Percentiles rank a stretch among this genome's conserved stretches.
Evolutionary conservation across 2,113 vertebrate genomes (phyloP).

Genomic region (Bos taurus): ARS-UCD2.0 NC_037336.1:16096001-16096500

Average conservation of each 20-base stretch:
- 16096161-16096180: background rate
- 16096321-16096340: background rate
- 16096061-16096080: accelerated
- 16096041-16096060: accelerated
- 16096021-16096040: background rate
- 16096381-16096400: background rate
- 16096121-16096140: background rate
- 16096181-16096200: background rate
- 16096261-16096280: background rate
- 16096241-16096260: background rate
- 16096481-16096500: background rate
- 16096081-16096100: background rate
- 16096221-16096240: background rate
- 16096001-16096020: background rate
- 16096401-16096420: background rate
- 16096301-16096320: background rate
- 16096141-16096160: background rate
- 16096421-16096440: background rate
- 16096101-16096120: background rate
- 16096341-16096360: background rate
- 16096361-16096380: background rate
- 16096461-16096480: background rate
- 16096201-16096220: background rate
- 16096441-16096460: background rate
- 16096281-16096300: background rate